phyloP scores from a whole-genome alignment of 2,888 invertebrate species.

The Serripes groenlandicus region DNA sequence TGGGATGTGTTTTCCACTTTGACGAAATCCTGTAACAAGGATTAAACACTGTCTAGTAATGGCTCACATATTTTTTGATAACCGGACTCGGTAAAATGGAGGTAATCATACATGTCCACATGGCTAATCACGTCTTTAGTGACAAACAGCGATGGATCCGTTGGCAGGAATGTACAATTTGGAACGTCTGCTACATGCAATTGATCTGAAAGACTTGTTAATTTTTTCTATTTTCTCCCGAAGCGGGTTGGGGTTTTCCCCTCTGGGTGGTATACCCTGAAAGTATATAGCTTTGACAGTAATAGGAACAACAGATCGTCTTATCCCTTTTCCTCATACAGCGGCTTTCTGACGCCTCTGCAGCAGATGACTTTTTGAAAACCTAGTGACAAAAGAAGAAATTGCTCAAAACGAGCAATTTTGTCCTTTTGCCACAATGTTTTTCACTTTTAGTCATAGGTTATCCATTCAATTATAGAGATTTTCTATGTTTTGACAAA shows the following conservation, averaged over 20 bases:
- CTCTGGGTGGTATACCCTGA: slow-evolving; percentile 95
- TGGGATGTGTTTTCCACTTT: slow-evolving; percentile 81
- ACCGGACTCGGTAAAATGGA: slow-evolving; percentile 93
- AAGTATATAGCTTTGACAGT: too few relatives aligned
- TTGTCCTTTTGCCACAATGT: not conserved
- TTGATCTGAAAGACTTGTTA: slow-evolving; percentile 91
- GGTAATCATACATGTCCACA: slow-evolving; percentile 96
- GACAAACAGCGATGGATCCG: slow-evolving; percentile 90
- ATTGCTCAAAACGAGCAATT: not conserved
- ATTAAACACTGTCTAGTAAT: slow-evolving; percentile 84
- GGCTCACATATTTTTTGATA: slow-evolving; percentile 90
- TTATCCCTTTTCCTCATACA: not conserved
- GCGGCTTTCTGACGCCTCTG: not conserved
- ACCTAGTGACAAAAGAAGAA: not conserved
- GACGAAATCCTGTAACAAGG: slow-evolving; percentile 76
- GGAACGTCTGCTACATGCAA: slow-evolving; percentile 87
- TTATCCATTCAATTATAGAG: too few relatives aligned
- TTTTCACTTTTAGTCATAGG: too few relatives aligned
- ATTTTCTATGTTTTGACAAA: too few relatives aligned
- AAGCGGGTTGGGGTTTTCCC: slow-evolving; percentile 93
- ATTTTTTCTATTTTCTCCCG: slow-evolving; percentile 92
- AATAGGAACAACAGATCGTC: too few relatives aligned
- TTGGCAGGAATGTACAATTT: slow-evolving; percentile 92
- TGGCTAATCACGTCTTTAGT: slow-evolving; percentile 91
- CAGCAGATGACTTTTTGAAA: too few relatives aligned